A percentile compares a stretch with the other conserved stretches of the same genome.
phyloP scores from a whole-genome alignment of 2,113 vertebrate species.

The Salvelinus alpinus region DNA sequence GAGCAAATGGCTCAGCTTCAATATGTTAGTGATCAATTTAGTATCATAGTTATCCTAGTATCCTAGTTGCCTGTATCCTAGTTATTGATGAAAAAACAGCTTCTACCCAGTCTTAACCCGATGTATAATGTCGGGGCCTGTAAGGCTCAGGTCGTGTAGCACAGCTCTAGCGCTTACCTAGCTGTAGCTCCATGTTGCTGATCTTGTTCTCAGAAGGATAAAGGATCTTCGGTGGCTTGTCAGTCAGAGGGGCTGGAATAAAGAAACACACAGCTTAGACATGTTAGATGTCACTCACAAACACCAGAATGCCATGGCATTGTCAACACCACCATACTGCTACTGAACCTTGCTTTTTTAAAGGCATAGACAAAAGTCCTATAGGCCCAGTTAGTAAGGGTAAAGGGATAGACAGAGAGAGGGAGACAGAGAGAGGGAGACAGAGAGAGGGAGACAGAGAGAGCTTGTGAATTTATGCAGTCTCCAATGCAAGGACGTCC shows the following conservation, averaged over 20 bases:
- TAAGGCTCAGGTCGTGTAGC: background rate
- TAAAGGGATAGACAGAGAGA: background rate
- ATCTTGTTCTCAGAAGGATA: slow-evolving; percentile 89
- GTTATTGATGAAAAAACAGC: no score
- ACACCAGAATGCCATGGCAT: background rate
- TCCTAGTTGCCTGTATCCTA: no score
- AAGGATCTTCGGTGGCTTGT: slow-evolving; percentile 96
- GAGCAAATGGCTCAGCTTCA: no score
- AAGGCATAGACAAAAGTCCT: background rate
- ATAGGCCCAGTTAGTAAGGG: background rate
- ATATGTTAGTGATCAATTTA: no score
- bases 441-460: background rate
- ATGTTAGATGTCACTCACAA: background rate
- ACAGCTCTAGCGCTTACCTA: slow-evolving; percentile 79
- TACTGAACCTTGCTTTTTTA: no score
- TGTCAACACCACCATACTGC: no score
- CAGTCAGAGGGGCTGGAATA: slow-evolving; percentile 88
- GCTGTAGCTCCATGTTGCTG: slow-evolving; percentile 87
- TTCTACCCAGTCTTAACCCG: no score
- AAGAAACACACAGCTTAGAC: slow-evolving; percentile 42
- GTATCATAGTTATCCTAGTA: no score
- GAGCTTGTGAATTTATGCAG: background rate
- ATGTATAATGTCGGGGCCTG: no score
- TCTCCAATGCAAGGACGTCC: no score
- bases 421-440: background rate